Base-by-base conservation (phyloP, 2,888 invertebrate genomes). In the Isoperla grammatica region DNA sequence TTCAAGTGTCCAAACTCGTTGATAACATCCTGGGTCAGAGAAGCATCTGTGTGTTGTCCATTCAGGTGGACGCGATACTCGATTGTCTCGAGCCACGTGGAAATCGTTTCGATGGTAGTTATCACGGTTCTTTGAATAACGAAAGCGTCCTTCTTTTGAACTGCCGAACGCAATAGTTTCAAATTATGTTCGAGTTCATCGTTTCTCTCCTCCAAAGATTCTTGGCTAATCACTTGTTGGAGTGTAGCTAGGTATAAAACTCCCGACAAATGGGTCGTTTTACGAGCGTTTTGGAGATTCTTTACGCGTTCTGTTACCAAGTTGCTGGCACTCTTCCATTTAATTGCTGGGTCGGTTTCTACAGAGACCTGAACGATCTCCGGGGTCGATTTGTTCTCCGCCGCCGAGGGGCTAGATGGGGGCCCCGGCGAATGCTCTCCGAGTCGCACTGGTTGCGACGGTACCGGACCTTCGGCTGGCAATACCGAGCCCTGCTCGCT, bases 31-130 rank as follows among this genome's bases (percentile, higher is more conserved):
- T 35, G 43, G n/a, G 84, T 79, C 1, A 81, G 81, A 11, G 80
- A 80, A 50, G 81, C 78, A 17, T 76, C 76, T 0, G 78, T 79
- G 71, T 81, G 78, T 65, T 81, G 79, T n/a, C 78, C 71, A 62
- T 79, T 80, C 20, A 83, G 71, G 67, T 83, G 86, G 49, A 90
- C 87, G 67, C 85, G 82, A 66, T 90, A 90, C 71, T 90, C 90
- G 61, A 92, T 88, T 22, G 87, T 89, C 75, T 92, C 89, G 45
- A 93, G 72, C 89, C 91, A 91, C 12, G 86, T 85, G 0, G 90
- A 88, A 43, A 93, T 86, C 0, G 85, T 87, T 73, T 91, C 88
- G 49, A 91, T 85, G 0, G 90, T 83, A 19, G 85, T 83, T 9
- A 89, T 81, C 11, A 90, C 79, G 43, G 83, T 85, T 67, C 82